Conservation (phyloP, 2,797 vertebrate genomes). For the Eurystomus glaucurus region DNA sequence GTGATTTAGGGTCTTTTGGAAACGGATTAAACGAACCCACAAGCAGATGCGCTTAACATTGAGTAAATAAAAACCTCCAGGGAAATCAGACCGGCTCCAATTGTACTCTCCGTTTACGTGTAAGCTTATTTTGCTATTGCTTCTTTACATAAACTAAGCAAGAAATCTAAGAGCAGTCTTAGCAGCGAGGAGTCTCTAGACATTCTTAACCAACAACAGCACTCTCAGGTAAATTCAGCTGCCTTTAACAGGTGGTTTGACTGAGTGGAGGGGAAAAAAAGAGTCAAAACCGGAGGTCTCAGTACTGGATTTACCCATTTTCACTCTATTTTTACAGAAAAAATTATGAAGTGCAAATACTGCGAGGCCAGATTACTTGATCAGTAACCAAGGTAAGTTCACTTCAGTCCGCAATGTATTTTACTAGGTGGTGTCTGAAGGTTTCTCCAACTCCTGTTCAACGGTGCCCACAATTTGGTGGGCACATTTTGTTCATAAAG, state of each 20-base stretch:
- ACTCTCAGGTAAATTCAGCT: neutral
- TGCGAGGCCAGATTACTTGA: neutral
- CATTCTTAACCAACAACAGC: neutral
- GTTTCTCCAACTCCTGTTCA: neutral
- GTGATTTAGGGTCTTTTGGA: conserved; percentile 27
- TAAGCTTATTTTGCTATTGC: neutral
- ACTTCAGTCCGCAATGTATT: neutral
- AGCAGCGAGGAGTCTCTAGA: neutral
- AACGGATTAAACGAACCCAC: neutral
- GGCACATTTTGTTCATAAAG: neutral
- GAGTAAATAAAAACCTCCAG: neutral
- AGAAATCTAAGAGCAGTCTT: neutral
- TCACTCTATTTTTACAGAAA: neutral
- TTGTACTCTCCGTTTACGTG: neutral
- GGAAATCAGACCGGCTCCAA: neutral
- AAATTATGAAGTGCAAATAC: neutral
- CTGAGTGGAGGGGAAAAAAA: neutral
- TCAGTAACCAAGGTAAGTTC: neutral
- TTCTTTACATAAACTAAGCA: neutral
- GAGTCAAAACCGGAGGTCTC: neutral
- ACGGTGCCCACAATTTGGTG: neutral
- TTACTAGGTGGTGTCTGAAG: neutral
- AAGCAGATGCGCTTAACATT: neutral
- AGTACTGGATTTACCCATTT: neutral
- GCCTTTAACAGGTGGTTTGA: neutral